These are phyloP conservation scores for Platalea minor DNA, from an alignment of 2,797 vertebrate genomes.

Conservation along the genomic window DNA sequence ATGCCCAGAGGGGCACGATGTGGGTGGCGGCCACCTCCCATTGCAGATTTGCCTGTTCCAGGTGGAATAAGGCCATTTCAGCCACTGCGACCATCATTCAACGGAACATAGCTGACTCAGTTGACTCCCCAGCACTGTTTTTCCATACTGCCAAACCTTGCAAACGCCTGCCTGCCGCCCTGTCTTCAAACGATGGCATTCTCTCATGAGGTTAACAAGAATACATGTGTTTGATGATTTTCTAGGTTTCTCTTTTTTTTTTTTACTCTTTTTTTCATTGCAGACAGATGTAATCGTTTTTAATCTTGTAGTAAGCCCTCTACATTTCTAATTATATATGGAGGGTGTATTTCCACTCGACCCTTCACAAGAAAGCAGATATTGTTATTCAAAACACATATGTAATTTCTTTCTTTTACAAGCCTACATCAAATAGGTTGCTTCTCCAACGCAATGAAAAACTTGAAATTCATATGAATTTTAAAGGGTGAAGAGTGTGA, in stretches of 20 bases:
- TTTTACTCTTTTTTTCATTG: neutral
- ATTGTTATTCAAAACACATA: constrained; percentile 52
- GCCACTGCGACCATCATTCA: neutral
- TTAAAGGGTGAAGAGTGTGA: constrained; percentile 1
- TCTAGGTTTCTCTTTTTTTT: neutral
- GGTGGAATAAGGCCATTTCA: neutral
- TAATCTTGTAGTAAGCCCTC: neutral
- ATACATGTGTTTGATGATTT: neutral
- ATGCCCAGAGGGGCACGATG: accelerated
- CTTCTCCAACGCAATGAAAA: neutral
- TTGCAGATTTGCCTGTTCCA: neutral
- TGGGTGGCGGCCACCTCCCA: accelerated
- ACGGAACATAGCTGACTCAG: neutral
- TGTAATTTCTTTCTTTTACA: constrained; percentile 21
- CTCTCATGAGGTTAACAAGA: neutral
- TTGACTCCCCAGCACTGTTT: neutral
- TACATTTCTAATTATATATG: neutral
- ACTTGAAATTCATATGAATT: constrained; percentile 28
- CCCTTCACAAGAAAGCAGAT: neutral
- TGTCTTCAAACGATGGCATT: neutral
- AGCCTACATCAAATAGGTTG: constrained; percentile 45
- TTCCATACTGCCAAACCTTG: neutral
- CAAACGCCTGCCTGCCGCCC: neutral
- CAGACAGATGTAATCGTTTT: neutral
- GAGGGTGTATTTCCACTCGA: neutral